Conservation (phyloP, 2,888 invertebrate species). For the Thalpophila matura region DNA sequence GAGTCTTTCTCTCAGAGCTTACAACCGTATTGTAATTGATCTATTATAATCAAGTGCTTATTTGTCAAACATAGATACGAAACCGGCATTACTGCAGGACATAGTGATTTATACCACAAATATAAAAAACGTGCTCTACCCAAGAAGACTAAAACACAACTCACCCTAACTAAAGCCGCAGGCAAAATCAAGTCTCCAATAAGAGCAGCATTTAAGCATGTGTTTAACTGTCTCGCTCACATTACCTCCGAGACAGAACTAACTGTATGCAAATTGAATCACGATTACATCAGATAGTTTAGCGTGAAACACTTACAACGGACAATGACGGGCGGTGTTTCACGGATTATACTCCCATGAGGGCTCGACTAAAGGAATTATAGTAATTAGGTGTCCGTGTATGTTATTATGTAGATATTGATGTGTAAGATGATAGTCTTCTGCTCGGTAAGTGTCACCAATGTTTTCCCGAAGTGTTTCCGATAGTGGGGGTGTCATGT, state of each 20-base stretch:
- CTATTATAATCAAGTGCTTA: no score
- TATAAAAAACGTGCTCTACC: no score
- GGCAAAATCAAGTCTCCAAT: constrained; percentile 18
- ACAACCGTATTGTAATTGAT: no score
- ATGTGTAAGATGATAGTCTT: constrained; percentile 23
- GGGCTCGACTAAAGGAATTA: constrained; percentile 46
- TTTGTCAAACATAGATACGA: constrained; percentile 66
- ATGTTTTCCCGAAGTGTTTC: no score
- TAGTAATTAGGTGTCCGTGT: constrained; percentile 45
- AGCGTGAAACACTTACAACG: constrained; percentile 50
- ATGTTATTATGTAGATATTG: constrained; percentile 2
- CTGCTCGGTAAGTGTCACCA: neutral
- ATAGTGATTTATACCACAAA: constrained; percentile 74
- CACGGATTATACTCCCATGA: constrained; percentile 50
- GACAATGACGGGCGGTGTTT: constrained; percentile 62
- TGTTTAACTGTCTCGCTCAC: constrained; percentile 50
- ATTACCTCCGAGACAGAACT: constrained; percentile 54
- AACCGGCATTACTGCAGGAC: constrained; percentile 39
- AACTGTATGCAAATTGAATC: constrained; percentile 65
- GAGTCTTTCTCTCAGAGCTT: no score
- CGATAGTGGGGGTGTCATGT: no score
- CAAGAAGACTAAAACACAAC: no score
- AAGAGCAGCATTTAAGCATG: constrained; percentile 28
- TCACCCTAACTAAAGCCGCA: neutral
- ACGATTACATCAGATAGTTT: constrained; percentile 57